Evolutionary conservation across 1,140 invertebrate genomes (phyloP), one percentile per base, ranked within the genome.

Genomic region (Papilio polytes): DNA sequence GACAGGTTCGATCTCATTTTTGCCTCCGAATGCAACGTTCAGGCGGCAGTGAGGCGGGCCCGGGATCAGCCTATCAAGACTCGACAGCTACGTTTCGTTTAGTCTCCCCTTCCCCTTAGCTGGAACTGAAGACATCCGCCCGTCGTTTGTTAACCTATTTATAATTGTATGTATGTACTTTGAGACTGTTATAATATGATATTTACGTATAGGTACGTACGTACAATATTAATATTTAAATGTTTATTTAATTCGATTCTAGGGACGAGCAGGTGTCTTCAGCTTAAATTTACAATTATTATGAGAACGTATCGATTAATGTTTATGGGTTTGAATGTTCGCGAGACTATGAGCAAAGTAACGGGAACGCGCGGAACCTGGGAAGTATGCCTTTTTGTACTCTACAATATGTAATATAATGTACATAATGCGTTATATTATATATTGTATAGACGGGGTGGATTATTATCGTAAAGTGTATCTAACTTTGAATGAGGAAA

Each of bases 121-220:
- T 13, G 41, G 46, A 53, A 86, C 85, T 89, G 86, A 86, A 77
- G 90, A 87, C 88, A 88, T 84, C 85, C 84, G 81, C 85, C 83
- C 82, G 85, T 87, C 78, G 85, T 88, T 92, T 94, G 93, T 94
- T 94, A 92, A 89, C 84, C 88, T 94, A 93, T 94, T 92, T 94
- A 93, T 93, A 93, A 91, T 92, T 94, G 92, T 94, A 94, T 94
- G 91, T 94, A 93, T 94, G 93, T 94, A 94, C 91, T 91, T 88
- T 91, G 92, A 94, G 93, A 94, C 93, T 94, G 92, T 94, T 94
- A 93, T 88, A 89, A 92, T 87, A 78, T 85, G 86, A 90, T 92
- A 92, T 92, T 93, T 94, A 92, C 91, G 90, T 92, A 92, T 91
- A 87, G 85, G 91, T 94, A 91, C 90, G 88, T 94, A 92, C 92